Evolutionary conservation across 2,113 vertebrate genomes (phyloP).

Genomic region (Recurvirostra avosetta): DNA sequence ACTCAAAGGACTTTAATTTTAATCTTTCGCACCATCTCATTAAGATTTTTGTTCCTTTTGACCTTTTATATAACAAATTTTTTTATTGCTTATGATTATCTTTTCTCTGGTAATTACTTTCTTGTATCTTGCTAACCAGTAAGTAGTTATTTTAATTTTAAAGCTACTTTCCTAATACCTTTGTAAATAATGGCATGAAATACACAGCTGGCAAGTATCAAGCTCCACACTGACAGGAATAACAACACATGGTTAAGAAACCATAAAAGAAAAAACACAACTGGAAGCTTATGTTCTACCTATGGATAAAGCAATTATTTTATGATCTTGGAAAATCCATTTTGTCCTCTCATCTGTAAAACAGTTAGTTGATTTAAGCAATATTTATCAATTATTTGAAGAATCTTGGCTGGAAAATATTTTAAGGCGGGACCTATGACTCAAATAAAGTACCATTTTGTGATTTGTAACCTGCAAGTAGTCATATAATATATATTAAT

Average conservation of each 20-base stretch:
- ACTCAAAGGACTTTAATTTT: neutral
- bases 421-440: neutral
- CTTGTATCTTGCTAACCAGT: neutral
- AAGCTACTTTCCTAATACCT: neutral
- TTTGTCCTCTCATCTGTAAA: neutral
- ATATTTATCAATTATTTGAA: neutral
- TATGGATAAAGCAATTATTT: neutral
- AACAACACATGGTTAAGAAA: neutral
- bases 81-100: neutral
- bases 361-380: neutral
- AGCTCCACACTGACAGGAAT: neutral
- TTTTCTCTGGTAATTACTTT: neutral
- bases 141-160: neutral
- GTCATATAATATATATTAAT: neutral
- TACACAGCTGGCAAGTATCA: neutral
- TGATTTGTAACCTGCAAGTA: neutral
- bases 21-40: neutral
- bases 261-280: neutral
- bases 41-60: neutral
- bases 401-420: neutral
- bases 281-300: no score
- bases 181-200: neutral
- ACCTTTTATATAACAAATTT: neutral
- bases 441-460: neutral
- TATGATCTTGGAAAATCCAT: neutral